phyloP scores from a whole-genome alignment of 2,113 vertebrate genomes.

The Periophthalmodon schlosseri region DNA sequence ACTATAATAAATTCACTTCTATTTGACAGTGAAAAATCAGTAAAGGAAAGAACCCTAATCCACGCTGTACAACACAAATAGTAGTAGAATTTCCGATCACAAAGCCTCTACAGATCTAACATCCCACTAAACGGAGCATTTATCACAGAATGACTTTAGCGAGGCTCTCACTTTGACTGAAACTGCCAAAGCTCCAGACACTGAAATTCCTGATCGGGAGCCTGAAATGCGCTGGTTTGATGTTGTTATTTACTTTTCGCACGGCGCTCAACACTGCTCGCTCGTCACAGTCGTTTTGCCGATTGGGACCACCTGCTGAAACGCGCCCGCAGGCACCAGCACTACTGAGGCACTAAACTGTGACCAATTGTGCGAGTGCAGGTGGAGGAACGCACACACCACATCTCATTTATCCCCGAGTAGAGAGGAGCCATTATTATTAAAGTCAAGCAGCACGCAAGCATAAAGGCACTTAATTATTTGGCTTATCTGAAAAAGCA shows the following conservation, averaged over 20 bases:
- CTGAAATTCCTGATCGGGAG: slow-evolving; percentile 7
- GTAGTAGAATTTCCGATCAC: slow-evolving; percentile 2
- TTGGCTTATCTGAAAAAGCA: slow-evolving; percentile 27
- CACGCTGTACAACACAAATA: slow-evolving; percentile 25
- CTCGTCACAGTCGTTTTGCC: slow-evolving; percentile 66
- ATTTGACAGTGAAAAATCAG: neutral
- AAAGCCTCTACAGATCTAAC: neutral
- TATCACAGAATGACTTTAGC: slow-evolving; percentile 1
- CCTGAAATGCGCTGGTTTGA: slow-evolving; percentile 44
- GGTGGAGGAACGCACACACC: slow-evolving; percentile 61
- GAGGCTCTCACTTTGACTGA: slow-evolving; percentile 24
- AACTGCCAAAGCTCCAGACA: slow-evolving; percentile 11
- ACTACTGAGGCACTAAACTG: slow-evolving; percentile 67
- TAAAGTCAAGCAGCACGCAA: slow-evolving; percentile 18
- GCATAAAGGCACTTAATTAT: slow-evolving; percentile 37
- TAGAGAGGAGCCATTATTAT: slow-evolving; percentile 4
- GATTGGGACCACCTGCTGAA: slow-evolving; percentile 73
- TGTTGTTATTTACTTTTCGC: slow-evolving; percentile 62
- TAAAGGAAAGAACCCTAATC: slow-evolving; percentile 29
- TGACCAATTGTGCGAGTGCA: slow-evolving; percentile 68
- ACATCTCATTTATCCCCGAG: slow-evolving; percentile 34
- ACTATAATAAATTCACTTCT: neutral
- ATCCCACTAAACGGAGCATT: slow-evolving; percentile 6
- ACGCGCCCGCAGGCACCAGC: slow-evolving; percentile 61
- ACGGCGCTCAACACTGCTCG: slow-evolving; percentile 50